Evolutionary conservation across 2,888 invertebrate genomes (phyloP).

Genomic region (Adelognathus sp.): DNA sequence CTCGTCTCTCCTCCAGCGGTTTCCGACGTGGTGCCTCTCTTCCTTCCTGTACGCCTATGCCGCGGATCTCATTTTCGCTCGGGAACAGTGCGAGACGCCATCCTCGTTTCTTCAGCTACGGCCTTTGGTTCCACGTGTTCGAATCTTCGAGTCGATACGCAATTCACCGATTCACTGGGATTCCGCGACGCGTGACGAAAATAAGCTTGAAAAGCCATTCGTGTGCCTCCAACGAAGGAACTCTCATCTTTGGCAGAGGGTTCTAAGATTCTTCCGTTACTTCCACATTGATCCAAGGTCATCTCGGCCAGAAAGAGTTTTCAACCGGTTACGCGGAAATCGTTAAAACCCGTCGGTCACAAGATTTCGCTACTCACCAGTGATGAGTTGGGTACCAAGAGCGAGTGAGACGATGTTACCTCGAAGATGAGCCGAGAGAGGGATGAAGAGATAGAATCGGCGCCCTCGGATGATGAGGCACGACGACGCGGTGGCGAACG

Average conservation of each 20-base stretch:
- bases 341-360: constrained; percentile 66
- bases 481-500: constrained; percentile 69
- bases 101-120: constrained; percentile 30
- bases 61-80: constrained; percentile 26
- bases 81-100: not conserved
- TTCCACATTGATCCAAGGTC: not conserved
- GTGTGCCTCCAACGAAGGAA: constrained; percentile 12
- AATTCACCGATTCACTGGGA: not conserved
- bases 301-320: constrained; percentile 13
- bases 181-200: not conserved
- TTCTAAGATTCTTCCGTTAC: not conserved
- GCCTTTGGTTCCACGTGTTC: not conserved
- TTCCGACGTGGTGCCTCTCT: constrained; percentile 15
- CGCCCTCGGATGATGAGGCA: constrained; percentile 65
- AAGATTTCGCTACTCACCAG: constrained; percentile 62
- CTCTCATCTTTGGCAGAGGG: constrained; percentile 12
- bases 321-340: constrained; percentile 74
- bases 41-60: constrained; percentile 30
- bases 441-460: constrained; percentile 60
- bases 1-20: constrained; percentile 63
- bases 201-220: not conserved
- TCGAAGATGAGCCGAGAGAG: constrained; percentile 49
- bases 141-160: constrained; percentile 2
- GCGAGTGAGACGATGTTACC: constrained; percentile 30
- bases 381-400: constrained; percentile 41